These are phyloP conservation scores for Adrianichthys oophorus DNA, from an alignment of 2,797 vertebrate genomes.

Conservation along the genomic window DNA sequence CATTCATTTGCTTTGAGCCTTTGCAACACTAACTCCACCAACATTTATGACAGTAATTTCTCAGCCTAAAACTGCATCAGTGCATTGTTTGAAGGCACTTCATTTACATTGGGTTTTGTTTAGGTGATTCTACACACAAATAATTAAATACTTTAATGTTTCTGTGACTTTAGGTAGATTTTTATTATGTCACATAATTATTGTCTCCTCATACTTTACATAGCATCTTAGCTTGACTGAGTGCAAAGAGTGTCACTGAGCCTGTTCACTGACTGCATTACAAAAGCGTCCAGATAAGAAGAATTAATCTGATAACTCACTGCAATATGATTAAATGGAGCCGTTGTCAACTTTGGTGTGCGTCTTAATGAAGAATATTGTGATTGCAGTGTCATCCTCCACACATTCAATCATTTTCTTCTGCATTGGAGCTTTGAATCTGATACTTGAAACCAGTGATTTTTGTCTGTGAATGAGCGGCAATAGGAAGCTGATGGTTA, in stretches of 20 bases:
- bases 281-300: constrained; percentile 4
- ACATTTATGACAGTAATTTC: too few species aligned
- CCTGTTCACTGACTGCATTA: constrained; percentile 14
- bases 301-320: constrained; percentile 21
- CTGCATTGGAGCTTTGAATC: constrained; percentile 1
- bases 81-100: too few species aligned
- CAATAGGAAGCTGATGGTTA: neutral
- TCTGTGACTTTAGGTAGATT: too few species aligned
- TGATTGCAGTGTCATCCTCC: constrained; percentile 4
- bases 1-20: too few species aligned
- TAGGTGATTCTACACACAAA: too few species aligned
- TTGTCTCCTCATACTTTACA: neutral
- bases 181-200: too few species aligned
- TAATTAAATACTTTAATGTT: too few species aligned
- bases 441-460: constrained; percentile 10
- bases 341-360: constrained; percentile 15
- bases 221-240: constrained; percentile 5
- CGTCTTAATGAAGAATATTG: constrained; percentile 20
- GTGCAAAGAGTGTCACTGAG: constrained; percentile 10
- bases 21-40: too few species aligned
- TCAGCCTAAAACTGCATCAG: too few species aligned
- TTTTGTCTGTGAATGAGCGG: constrained; percentile 5
- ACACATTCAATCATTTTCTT: neutral
- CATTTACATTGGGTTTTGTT: too few species aligned
- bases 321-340: constrained; percentile 26